Base-by-base conservation (phyloP, 2,888 invertebrate genomes). In the Melikaiella ostensackeni region DNA sequence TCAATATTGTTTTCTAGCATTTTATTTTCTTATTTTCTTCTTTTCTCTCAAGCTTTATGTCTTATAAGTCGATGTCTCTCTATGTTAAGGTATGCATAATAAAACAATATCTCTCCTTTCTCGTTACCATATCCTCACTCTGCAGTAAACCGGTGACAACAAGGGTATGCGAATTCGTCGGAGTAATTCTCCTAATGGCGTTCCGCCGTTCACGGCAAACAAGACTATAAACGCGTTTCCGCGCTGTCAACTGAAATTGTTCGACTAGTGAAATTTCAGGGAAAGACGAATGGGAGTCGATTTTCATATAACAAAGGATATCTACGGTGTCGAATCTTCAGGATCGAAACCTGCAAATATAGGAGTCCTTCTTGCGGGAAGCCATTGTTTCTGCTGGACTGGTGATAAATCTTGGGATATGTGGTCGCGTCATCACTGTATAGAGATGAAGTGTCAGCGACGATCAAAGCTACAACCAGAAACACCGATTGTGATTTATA, bases 371-470 rank as follows among this genome's bases (percentile, higher is more conserved):
- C 13, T 24, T 57, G 24, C 13, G 57, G 24, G 13, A 21, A 57
- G 59, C 27, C 27, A 59, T 59, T 59, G 59, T 27, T 59, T 59
- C 16, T 24, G 27, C 13, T 59, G 6, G 27, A 59, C 59, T 59
- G 27, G 59, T 27, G 59, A 59, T 59, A 59, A 59, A 59, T 59
- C 59, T 59, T 59, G 27, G 21, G 27, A 59, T 59, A 59, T 27
- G 59, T 59, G 59, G 16, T 27, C 59, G 6, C 59, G 59, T 59
- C 59, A 59, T 59, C 27, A 59, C 13, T 59, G 59, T 55, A 55
- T 27, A 59, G 59, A 59, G 59, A 55, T 55, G 21, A 21, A 55
- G 55, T 13, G 21, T 55, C 8, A 21, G 13, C 59, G 27, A 16
- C 27, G 59, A 59, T 59, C 59, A 59, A 27, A 27, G 27, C 59